Evolutionary conservation across 2,797 vertebrate species (phyloP).

Genomic region (Sphenopsis melanotis): DNA sequence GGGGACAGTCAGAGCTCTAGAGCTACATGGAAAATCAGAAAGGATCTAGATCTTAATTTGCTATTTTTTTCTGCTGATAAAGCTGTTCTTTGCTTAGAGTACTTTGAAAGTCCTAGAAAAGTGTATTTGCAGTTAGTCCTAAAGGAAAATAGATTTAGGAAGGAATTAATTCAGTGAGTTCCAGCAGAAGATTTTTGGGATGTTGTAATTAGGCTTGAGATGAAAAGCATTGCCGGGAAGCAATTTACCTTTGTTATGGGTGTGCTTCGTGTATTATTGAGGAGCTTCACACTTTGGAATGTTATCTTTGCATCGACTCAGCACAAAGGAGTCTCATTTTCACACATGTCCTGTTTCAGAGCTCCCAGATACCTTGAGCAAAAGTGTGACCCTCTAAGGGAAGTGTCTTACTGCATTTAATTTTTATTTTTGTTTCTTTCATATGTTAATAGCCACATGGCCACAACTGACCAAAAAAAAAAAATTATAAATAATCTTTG

Average conservation of each 20-base stretch:
- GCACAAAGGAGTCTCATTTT: neutral
- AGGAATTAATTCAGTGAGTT: neutral
- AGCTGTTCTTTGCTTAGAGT: neutral
- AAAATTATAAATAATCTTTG: neutral
- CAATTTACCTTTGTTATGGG: neutral
- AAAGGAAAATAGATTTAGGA: neutral
- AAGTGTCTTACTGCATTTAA: neutral
- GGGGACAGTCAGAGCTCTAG: neutral
- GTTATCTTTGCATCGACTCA: neutral
- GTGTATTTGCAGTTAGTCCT: neutral
- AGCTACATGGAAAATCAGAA: neutral
- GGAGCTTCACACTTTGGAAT: neutral
- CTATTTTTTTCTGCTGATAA: neutral
- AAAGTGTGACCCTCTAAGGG: neutral
- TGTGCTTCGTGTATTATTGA: neutral
- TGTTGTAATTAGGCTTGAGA: neutral
- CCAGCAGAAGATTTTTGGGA: slow-evolving; percentile 6
- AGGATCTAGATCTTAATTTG: neutral
- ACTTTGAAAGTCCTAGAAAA: neutral
- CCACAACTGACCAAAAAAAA: neutral
- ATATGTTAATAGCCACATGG: neutral
- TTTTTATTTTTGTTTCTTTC: neutral
- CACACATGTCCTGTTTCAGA: neutral
- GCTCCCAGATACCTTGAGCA: neutral
- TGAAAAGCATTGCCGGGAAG: neutral